Base-by-base conservation (phyloP, 2,113 vertebrate genomes). In the Ceyx cyanopectus region DNA sequence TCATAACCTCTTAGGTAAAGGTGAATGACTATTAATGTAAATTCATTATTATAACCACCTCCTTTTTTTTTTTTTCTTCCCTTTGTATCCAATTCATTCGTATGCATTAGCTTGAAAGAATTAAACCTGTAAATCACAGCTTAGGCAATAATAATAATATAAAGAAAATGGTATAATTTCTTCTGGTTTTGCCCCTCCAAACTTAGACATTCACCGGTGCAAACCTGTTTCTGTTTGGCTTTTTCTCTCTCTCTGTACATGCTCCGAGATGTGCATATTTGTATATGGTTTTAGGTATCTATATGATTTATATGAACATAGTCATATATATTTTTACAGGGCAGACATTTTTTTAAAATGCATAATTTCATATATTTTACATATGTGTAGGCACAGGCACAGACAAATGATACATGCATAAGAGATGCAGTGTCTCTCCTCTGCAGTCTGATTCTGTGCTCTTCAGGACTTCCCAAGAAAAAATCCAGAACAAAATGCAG, bases 1-100 rank as follows among this genome's bases (percentile, higher is more conserved):
- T 82, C 76, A 75, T 89, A 91, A 93, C 82, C 92, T 96, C 93
- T 94, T 92, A 95, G 95, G 86, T 95, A 95, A 96, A 97, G 96
- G 93, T 95, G 89, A 95, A 74, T 89, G 60, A 82, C 87, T 94
- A 50, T 95, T 94, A 96, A 92, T 93, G 58, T 86, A 93, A 68
- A 94, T 96, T 93, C 73, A 89, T 95, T 91, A 70, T 89, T 82
- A 27, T 40, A 46, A 84, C 60, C 50, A 94, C 45, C 27, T 80
- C 75, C 34, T 29, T 82, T 45, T 15, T 60, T 54, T 60, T 60
- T 81, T 62, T 60, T 89, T 85, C 34, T 89, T 85, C 87, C 89
- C 34, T 85, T 90, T 41, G 14, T 86, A 3, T 75, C 43, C 63
- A 70, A 90, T 94, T 96, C 90, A 89, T 93, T 95, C 10, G 8